Evolutionary conservation across 2,113 vertebrate genomes (phyloP).

Genomic region (Saccopteryx leptura): DNA sequence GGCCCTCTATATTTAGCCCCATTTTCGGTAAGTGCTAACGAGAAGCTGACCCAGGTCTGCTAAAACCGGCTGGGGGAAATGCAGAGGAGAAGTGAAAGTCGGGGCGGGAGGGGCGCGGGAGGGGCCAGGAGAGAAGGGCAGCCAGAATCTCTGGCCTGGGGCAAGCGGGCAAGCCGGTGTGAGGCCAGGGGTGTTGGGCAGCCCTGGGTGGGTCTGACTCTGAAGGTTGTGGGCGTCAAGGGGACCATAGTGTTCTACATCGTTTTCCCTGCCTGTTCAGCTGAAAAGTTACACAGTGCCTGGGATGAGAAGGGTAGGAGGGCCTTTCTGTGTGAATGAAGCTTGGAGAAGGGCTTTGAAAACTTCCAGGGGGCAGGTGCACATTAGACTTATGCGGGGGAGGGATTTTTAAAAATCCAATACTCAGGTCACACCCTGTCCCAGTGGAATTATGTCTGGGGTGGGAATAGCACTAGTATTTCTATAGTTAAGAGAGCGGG

Average conservation of each 20-base stretch:
- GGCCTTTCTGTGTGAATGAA: background rate
- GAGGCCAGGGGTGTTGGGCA: background rate
- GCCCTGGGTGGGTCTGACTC: background rate
- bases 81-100: slow-evolving; percentile 87
- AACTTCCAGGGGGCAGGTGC: background rate
- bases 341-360: background rate
- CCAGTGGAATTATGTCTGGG: background rate
- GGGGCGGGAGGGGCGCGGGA: background rate
- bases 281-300: background rate
- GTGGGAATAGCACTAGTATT: background rate
- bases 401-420: background rate
- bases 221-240: background rate
- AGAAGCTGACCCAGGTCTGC: slow-evolving; percentile 83
- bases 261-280: background rate
- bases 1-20: slow-evolving; percentile 85
- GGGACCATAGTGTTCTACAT: background rate
- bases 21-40: slow-evolving; percentile 86
- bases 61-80: slow-evolving; percentile 86
- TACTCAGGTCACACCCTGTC: background rate
- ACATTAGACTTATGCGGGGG: background rate
- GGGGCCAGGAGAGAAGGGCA: background rate
- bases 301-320: background rate
- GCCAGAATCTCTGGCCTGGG: slow-evolving; percentile 14
- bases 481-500: background rate
- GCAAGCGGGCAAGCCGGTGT: background rate